phyloP scores from a whole-genome alignment of 2,888 invertebrate genomes.

The Tineola bisselliella region DNA sequence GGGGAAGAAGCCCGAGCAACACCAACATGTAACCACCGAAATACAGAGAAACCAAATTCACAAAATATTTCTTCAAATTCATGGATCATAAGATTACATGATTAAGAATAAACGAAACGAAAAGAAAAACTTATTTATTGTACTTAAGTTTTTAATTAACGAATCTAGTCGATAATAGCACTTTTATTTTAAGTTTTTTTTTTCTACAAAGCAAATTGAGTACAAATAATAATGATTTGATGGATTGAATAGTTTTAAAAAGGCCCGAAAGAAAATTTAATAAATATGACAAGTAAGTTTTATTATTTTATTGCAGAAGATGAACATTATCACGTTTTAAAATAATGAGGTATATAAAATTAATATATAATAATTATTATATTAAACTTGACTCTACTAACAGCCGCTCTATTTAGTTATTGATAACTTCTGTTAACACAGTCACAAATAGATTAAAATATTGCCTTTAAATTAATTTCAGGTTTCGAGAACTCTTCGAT shows the following conservation, averaged over 20 bases:
- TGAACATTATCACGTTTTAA: too few species aligned
- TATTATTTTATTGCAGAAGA: too few species aligned
- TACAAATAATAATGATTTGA: background rate
- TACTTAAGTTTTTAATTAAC: slow-evolving; percentile 53
- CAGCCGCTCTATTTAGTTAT: too few species aligned
- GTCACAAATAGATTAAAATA: too few species aligned
- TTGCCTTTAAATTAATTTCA: slow-evolving; percentile 35
- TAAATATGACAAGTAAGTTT: slow-evolving; percentile 4
- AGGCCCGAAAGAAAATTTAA: background rate
- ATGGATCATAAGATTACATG: slow-evolving; percentile 58
- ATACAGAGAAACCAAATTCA: slow-evolving; percentile 32
- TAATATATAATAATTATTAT: too few species aligned
- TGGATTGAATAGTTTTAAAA: background rate
- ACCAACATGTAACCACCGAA: slow-evolving; percentile 62
- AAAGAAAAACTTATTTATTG: slow-evolving; percentile 39
- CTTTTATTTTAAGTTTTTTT: slow-evolving; percentile 24
- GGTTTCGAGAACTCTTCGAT: slow-evolving; percentile 75
- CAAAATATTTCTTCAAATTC: slow-evolving; percentile 39
- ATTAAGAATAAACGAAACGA: slow-evolving; percentile 31
- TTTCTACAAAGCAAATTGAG: background rate
- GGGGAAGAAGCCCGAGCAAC: background rate
- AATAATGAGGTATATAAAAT: too few species aligned
- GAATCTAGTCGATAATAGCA: slow-evolving; percentile 64
- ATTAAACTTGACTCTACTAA: too few species aligned
- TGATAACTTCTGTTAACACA: too few species aligned